A percentile compares a stretch with the other conserved stretches of the same genome.
Evolutionary conservation across 2,797 vertebrate genomes (phyloP).

Genomic region (Spea hammondii): DNA sequence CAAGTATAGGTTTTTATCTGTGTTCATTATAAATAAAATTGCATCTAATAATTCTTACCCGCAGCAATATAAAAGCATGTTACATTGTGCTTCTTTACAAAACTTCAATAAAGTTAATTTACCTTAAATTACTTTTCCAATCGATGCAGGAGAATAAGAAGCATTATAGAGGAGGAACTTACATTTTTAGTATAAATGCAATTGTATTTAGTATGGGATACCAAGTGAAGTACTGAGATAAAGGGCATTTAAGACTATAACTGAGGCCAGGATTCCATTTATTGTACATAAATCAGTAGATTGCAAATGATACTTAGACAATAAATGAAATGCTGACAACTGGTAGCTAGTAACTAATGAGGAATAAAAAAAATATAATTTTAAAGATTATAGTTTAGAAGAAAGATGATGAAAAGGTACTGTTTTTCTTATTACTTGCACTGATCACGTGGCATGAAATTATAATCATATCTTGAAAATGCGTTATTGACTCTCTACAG

Average conservation of each 20-base stretch:
- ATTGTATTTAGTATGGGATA: conserved; percentile 35
- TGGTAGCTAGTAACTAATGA: no score
- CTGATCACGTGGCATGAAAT: no score
- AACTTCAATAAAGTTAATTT: conserved; percentile 39
- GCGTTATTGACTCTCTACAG: no score
- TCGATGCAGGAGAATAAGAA: conserved; percentile 18
- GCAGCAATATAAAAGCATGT: conserved; percentile 29
- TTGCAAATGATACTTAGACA: no score
- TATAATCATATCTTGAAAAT: no score
- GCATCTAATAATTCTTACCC: conserved; percentile 31
- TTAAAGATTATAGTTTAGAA: no score
- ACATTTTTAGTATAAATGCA: conserved; percentile 23
- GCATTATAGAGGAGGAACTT: conserved; percentile 15
- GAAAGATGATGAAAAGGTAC: no score
- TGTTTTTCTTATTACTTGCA: no score
- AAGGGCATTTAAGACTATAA: conserved; percentile 27
- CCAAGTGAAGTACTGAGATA: conserved; percentile 30
- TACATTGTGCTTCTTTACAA: conserved; percentile 2
- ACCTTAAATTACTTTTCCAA: conserved; percentile 10
- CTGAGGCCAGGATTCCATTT: conserved; percentile 32
- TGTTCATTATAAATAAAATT: conserved; percentile 32
- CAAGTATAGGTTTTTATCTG: conserved; percentile 8
- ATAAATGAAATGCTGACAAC: no score
- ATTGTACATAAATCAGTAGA: conserved; percentile 14
- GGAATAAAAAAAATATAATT: no score